A percentile compares a stretch with the other conserved stretches of the same genome.
These are phyloP conservation scores for Sylvia atricapilla DNA, from an alignment of 2,113 vertebrate species.

Conservation along the genomic window DNA sequence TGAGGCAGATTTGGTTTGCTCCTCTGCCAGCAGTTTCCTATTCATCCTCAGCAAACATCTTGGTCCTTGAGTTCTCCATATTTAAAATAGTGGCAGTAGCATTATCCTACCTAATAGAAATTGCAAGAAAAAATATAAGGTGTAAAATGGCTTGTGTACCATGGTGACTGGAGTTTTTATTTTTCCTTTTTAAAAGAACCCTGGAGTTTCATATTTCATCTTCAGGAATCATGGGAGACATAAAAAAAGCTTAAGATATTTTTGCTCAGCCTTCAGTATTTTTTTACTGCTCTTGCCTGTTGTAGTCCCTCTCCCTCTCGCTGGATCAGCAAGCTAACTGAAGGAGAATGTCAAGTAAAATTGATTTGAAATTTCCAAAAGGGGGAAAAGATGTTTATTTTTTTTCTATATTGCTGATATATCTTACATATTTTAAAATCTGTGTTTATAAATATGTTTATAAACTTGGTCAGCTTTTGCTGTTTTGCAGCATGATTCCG, in stretches of 20 bases:
- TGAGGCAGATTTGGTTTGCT: background rate
- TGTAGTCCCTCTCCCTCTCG: background rate
- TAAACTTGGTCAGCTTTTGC: background rate
- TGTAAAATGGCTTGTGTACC: background rate
- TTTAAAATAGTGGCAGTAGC: background rate
- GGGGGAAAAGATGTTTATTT: background rate
- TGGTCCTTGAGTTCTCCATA: background rate
- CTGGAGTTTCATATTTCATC: background rate
- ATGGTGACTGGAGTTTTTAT: background rate
- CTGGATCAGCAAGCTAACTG: background rate
- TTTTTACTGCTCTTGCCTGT: background rate
- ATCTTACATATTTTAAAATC: background rate
- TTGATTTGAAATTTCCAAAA: background rate
- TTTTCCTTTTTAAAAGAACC: background rate
- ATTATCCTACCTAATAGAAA: background rate
- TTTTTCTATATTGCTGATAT: background rate
- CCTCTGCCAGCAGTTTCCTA: background rate
- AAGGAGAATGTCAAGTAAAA: background rate
- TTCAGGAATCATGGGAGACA: background rate
- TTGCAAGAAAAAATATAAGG: background rate
- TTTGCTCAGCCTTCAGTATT: background rate
- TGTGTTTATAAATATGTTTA: background rate
- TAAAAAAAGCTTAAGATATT: background rate
- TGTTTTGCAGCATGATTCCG: background rate
- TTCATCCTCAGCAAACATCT: background rate